These are phyloP conservation scores for Yponomeuta cagnagella DNA, from an alignment of 2,888 invertebrate genomes.

Conservation along the genomic window DNA sequence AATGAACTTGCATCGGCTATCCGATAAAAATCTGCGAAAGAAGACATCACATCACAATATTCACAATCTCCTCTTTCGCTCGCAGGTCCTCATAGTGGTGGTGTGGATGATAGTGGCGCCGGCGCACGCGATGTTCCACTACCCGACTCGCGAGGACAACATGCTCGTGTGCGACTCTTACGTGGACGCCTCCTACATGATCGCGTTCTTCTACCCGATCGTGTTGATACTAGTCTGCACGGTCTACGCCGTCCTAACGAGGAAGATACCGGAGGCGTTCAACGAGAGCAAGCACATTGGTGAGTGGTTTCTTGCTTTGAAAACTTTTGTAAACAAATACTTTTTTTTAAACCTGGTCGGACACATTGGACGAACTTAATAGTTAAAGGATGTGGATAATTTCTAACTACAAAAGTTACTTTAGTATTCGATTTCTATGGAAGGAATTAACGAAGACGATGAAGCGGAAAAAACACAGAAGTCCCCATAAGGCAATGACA, in stretches of 20 bases:
- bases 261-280: slow-evolving; percentile 98
- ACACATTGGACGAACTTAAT: too few species aligned
- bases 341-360: too few species aligned
- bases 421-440: background rate
- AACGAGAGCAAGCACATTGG: slow-evolving; percentile 99
- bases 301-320: slow-evolving; percentile 43
- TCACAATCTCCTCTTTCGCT: background rate
- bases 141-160: slow-evolving; percentile 94
- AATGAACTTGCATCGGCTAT: too few species aligned
- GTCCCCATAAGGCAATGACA: too few species aligned
- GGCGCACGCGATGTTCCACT: slow-evolving; percentile 91
- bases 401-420: too few species aligned
- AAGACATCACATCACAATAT: background rate
- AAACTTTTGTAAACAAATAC: background rate
- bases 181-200: slow-evolving; percentile 94
- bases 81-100: slow-evolving; percentile 88
- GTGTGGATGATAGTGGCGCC: slow-evolving; percentile 96
- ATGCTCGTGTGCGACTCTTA: slow-evolving; percentile 94
- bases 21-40: too few species aligned
- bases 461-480: background rate
- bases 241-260: slow-evolving; percentile 94
- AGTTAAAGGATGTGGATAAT: too few species aligned
- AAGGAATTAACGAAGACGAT: background rate
- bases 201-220: slow-evolving; percentile 95
- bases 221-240: slow-evolving; percentile 94